Percentiles rank a stretch among this genome's conserved stretches.
Conservation (phyloP, 2,888 invertebrate species). For the Idaea straminata region DNA sequence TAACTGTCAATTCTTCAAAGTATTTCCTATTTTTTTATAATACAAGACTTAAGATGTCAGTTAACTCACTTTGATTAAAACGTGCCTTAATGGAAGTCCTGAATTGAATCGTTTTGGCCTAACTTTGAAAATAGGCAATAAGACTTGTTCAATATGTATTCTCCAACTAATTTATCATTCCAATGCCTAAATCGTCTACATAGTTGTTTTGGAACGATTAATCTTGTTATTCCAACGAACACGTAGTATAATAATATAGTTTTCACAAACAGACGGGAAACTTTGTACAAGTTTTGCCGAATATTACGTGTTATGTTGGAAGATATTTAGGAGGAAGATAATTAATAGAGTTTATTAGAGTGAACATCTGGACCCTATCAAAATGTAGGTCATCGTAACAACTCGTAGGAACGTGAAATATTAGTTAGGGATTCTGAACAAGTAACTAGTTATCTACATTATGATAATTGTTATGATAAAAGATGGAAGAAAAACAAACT, state of each 20-base stretch:
- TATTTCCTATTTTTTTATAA: too few relatives aligned
- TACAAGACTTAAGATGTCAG: too few relatives aligned
- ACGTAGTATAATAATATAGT: background rate
- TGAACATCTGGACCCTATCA: background rate
- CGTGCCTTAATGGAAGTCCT: too few relatives aligned
- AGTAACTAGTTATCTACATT: too few relatives aligned
- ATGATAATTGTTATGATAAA: too few relatives aligned
- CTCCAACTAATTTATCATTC: background rate
- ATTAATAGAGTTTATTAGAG: background rate
- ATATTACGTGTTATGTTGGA: constrained; percentile 12
- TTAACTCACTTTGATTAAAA: too few relatives aligned
- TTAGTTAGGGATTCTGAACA: too few relatives aligned
- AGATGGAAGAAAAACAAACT: too few relatives aligned
- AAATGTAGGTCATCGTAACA: background rate
- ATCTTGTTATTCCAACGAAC: background rate
- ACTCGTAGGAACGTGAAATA: too few relatives aligned
- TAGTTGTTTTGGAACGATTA: background rate
- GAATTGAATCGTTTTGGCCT: too few relatives aligned
- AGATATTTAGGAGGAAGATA: background rate
- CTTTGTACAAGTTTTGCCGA: background rate
- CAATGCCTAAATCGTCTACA: background rate
- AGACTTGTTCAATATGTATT: background rate
- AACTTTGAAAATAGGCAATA: too few relatives aligned
- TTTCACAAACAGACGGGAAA: background rate
- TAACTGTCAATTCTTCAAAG: too few relatives aligned